phyloP scores from a whole-genome alignment of 1,140 invertebrate genomes.

The Drosophila athabasca region DNA sequence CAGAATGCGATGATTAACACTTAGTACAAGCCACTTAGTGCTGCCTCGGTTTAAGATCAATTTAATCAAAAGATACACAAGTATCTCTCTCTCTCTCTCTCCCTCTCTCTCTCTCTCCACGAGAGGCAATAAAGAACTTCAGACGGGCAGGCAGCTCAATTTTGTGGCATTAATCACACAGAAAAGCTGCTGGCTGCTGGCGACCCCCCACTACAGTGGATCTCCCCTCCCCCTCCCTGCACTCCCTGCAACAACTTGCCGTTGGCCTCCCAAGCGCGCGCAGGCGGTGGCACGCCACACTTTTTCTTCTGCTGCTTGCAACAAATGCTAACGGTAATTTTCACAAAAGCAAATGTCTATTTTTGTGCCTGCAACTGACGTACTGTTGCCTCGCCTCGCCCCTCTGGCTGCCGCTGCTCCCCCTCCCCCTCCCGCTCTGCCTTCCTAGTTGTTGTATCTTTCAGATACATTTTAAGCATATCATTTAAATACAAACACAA shows the following conservation, averaged over 20 bases:
- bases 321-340: slow-evolving; percentile 73
- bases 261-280: slow-evolving; percentile 70
- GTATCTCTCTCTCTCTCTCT: background rate
- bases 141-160: slow-evolving; percentile 34
- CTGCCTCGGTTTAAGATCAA: background rate
- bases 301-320: slow-evolving; percentile 22
- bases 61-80: slow-evolving; percentile 31
- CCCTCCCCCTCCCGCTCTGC: too few relatives aligned
- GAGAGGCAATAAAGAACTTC: slow-evolving; percentile 43
- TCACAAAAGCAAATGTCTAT: slow-evolving; percentile 70
- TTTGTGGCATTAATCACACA: slow-evolving; percentile 43
- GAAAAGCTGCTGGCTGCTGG: slow-evolving; percentile 12
- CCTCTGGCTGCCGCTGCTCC: slow-evolving; percentile 16
- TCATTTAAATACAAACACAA: slow-evolving; percentile 81
- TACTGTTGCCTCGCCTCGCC: slow-evolving; percentile 28
- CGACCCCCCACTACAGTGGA: slow-evolving; percentile 43
- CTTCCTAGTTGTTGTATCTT: slow-evolving; percentile 50
- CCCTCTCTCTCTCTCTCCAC: background rate
- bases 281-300: slow-evolving; percentile 43
- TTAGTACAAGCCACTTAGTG: slow-evolving; percentile 4
- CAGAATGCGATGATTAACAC: slow-evolving; percentile 20
- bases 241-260: slow-evolving; percentile 48
- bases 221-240: background rate
- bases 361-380: slow-evolving; percentile 48
- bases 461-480: slow-evolving; percentile 72